Conservation (phyloP, 2,113 vertebrate genomes). For the Sander vitreus region DNA sequence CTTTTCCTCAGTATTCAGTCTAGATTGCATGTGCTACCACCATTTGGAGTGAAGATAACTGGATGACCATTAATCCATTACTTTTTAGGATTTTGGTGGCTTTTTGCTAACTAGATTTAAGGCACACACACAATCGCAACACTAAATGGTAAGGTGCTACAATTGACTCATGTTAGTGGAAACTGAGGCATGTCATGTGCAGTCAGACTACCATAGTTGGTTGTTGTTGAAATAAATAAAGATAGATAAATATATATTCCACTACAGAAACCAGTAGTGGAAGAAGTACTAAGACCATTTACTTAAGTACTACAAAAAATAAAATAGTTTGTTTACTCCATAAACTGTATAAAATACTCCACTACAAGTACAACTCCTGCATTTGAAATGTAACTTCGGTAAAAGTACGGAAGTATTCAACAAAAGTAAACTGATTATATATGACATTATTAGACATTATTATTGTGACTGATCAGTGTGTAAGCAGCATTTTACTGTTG, state of each 20-base stretch:
- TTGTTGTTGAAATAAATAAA: not conserved
- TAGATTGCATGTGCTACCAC: not conserved
- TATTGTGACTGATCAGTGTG: no score
- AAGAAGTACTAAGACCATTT: not conserved
- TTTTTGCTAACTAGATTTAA: not conserved
- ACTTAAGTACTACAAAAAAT: not conserved
- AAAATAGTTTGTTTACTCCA: not conserved
- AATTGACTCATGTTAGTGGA: not conserved
- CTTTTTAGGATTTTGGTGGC: not conserved
- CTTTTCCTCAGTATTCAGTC: not conserved
- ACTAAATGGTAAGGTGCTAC: not conserved
- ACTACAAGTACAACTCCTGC: not conserved
- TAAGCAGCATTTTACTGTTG: not conserved
- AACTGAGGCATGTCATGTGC: not conserved
- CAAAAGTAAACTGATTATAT: no score
- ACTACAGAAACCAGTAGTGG: not conserved
- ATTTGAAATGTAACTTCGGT: not conserved
- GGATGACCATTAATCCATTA: not conserved
- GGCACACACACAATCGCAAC: not conserved
- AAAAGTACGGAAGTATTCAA: no score
- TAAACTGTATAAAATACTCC: not conserved
- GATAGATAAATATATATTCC: no score
- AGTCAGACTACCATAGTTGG: not conserved
- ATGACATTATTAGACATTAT: no score
- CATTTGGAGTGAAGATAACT: not conserved